Conservation (phyloP, 1,140 invertebrate genomes). For the Platorchestia sp. region DNA sequence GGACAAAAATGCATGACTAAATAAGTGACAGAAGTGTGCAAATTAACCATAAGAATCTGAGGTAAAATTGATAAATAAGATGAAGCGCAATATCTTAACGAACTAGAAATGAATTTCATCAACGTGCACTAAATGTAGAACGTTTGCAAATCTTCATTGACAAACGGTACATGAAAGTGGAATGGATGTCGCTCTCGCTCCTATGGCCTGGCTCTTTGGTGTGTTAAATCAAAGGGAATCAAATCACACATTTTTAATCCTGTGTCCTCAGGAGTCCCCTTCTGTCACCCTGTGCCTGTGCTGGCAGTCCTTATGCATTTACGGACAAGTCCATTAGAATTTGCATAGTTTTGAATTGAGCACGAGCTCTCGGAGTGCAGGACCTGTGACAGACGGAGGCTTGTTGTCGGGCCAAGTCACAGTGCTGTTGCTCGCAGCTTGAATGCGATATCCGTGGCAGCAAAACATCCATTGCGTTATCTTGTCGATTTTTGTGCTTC, state of each 20-base stretch:
- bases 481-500: too few relatives aligned
- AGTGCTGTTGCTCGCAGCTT: background rate
- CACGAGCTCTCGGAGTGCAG: background rate
- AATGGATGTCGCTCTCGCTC: background rate
- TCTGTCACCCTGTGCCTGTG: background rate
- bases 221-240: background rate
- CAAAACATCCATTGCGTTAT: too few relatives aligned
- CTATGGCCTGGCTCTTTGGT: background rate
- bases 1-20: background rate
- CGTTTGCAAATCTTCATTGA: background rate
- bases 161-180: too few relatives aligned
- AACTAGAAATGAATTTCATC: background rate
- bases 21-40: background rate
- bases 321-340: slow-evolving; percentile 51
- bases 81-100: background rate
- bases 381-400: background rate
- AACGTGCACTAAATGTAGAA: background rate
- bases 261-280: background rate
- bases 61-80: background rate
- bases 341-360: slow-evolving; percentile 52
- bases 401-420: background rate
- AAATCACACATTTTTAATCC: background rate
- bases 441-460: background rate
- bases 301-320: slow-evolving; percentile 33
- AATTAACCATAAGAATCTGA: too few relatives aligned